A percentile compares a stretch with the other conserved stretches of the same genome.
Conservation (phyloP, 35 echinoderm and acorn worm species). For the Anneissia japonica region DNA sequence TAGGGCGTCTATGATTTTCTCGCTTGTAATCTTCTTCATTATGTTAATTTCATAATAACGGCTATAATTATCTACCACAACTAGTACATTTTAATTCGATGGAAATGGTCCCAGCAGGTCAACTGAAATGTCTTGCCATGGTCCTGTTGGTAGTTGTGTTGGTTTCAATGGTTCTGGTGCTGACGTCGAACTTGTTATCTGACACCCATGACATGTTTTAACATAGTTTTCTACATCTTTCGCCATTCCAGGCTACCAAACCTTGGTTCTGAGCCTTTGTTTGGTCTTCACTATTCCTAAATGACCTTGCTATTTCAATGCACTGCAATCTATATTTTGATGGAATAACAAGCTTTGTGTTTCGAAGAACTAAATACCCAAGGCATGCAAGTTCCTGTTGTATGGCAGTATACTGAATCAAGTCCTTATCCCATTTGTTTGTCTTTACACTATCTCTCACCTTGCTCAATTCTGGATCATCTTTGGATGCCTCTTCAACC, state of each 20-base stretch:
- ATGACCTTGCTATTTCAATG: conserved; percentile 53
- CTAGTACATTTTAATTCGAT: conserved; percentile 40
- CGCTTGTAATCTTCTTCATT: conserved; percentile 14
- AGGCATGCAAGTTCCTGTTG: conserved; percentile 27
- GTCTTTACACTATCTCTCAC: conserved; percentile 23
- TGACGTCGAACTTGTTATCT: conserved; percentile 33
- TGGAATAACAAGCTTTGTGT: conserved; percentile 42
- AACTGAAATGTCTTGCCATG: conserved; percentile 52
- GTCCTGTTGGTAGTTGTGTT: conserved; percentile 37
- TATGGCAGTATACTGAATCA: conserved; percentile 20
- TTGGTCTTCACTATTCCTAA: conserved; percentile 56
- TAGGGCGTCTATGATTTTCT: conserved; percentile 38
- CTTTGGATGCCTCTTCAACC: conserved; percentile 31
- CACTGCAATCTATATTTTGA: conserved; percentile 14
- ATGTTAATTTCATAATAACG: conserved; percentile 48
- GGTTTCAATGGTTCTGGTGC: conserved; percentile 42
- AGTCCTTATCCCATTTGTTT: conserved; percentile 8
- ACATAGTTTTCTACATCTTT: conserved; percentile 49
- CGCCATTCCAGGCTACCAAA: conserved; percentile 68
- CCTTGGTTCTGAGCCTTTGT: conserved; percentile 47
- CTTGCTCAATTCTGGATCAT: conserved; percentile 28
- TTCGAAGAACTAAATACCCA: conserved; percentile 41
- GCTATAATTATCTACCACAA: conserved; percentile 67
- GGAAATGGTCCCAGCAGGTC: neutral
- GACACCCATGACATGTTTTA: conserved; percentile 54